Conservation (phyloP, 2,113 vertebrate species). For the Ariopsis seemanni region DNA sequence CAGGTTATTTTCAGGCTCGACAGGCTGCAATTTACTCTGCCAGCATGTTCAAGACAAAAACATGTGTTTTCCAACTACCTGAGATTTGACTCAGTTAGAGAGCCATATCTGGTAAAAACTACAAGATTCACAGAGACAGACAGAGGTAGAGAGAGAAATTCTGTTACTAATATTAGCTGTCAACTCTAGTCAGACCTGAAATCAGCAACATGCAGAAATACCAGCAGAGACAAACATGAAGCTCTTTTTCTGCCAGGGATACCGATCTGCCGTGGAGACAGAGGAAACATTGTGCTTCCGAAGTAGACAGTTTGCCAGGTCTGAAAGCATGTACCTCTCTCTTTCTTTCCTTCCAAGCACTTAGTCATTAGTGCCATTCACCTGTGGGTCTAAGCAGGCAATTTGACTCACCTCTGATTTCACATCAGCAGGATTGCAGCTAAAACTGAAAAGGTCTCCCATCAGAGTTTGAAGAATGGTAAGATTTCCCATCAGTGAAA, state of each 20-base stretch:
- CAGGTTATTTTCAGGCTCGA: slow-evolving; percentile 22
- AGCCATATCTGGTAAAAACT: neutral
- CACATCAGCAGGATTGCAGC: neutral
- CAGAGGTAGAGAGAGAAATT: neutral
- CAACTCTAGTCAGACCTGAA: slow-evolving; percentile 11
- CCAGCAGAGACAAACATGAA: slow-evolving; percentile 17
- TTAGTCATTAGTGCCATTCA: slow-evolving; percentile 12
- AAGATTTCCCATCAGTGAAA: neutral
- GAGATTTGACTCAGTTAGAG: neutral
- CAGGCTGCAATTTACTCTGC: slow-evolving; percentile 1
- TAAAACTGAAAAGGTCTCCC: slow-evolving; percentile 1
- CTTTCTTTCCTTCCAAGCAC: slow-evolving; percentile 9
- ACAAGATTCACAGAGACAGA: neutral
- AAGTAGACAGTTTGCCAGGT: neutral
- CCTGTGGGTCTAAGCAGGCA: neutral
- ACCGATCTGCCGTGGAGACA: slow-evolving; percentile 19
- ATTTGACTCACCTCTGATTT: slow-evolving; percentile 11
- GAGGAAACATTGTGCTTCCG: slow-evolving; percentile 24
- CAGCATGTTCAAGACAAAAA: slow-evolving; percentile 2
- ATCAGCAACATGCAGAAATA: neutral
- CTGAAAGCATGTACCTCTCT: neutral
- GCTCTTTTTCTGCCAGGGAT: neutral
- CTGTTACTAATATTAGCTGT: slow-evolving; percentile 31
- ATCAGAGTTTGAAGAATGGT: neutral
- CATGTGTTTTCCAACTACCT: slow-evolving; percentile 18